Evolutionary conservation across 1,140 invertebrate species (phyloP), one percentile per base, ranked within the genome.

Genomic region (Philotrypesis tridentata): DNA sequence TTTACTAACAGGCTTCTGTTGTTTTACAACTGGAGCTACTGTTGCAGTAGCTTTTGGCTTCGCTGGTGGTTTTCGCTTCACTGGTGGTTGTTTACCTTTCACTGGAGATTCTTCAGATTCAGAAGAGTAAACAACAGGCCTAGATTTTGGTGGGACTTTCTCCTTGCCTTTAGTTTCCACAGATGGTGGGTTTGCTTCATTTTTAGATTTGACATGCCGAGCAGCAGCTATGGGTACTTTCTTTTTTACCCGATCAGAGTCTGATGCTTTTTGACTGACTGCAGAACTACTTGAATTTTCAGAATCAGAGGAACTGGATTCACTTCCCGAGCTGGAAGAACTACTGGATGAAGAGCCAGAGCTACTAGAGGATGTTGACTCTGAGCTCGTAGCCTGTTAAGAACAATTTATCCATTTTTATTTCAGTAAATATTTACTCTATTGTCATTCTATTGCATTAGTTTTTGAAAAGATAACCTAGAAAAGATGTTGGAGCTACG

Each of bases 251-350:
- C 89, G 83, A 85, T 92, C 88, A 87, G 92, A 85, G 88, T 93
- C 87, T 55, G 89, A 88, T 80, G 85, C 85, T 87, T 92, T 91
- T 86, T 91, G 82, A 87, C 88, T 88, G 70, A 90, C 87, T 83
- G 91, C 89, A 84, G 92, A 86, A 78, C 93, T 94, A 83, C 94
- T 95, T 17, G 94, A 94, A n/a, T 94, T 95, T 67, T 94, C 95
- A 0, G 94, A 94, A 72, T 95, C 95, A 0, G 95, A 95, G 25
- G 94, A 95, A 85, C 93, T 94, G 0, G 94, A 94, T 68, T 94
- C 94, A 80, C 94, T 94, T n/a, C 92, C 94, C 72, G 94, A 95
- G 84, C 93, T 94, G 33, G 94, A 95, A 1, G 93, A 94, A 85
- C 92, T 93, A 65, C 91, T 92, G 4, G 92, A 92, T 0, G 92